Base-by-base conservation (phyloP, 2,113 vertebrate genomes). In the Romanogobio albipinnatus region DNA sequence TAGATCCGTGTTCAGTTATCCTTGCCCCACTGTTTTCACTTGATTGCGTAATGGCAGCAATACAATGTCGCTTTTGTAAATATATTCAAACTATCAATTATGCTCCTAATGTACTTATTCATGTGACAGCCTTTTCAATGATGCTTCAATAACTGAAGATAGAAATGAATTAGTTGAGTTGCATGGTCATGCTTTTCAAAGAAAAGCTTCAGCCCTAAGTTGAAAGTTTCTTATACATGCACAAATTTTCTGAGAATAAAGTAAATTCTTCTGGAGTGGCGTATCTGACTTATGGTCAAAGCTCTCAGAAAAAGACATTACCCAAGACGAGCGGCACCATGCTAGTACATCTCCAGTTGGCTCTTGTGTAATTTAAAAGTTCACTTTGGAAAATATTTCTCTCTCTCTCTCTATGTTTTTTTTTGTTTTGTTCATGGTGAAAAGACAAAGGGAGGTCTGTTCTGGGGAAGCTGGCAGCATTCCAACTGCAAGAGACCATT, bases 371-470 rank as follows among this genome's bases (percentile, higher is more conserved):
- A 39, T 87, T 43, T 24, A 59, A 61, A 85, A 88, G 75, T 45
- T 80, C 71, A 64, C 29, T 29, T 36, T 86, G 76, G 76, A 86
- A 86, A 84, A 26, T 75, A 26, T 62, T 71, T 71, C 33, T 58
- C 33, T 36, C 29, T 39, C 77, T 36, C 11, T 5, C 9, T 66
- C n/a, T n/a, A 1, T 36, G 13, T 33, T 71, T 66, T 82, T 51
- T 39, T 47, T 85, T 61, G 9, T 33, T 74, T 14, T 71, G n/a
- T 33, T 76, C 29, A 58, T 73, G 33, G 58, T 78, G 47, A 81
- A 61, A 22, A 86, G 78, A 89, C 86, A 89, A 89, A 89, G 82
- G 74, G 74, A 73, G 76, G 86, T 86, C 73, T 89, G 86, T 89
- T 86, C 47, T 75, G 76, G 53, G 64, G 39, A 86, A 62, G 58